Conservation (phyloP, 2,888 invertebrate species). For the Epinotia bilunana region DNA sequence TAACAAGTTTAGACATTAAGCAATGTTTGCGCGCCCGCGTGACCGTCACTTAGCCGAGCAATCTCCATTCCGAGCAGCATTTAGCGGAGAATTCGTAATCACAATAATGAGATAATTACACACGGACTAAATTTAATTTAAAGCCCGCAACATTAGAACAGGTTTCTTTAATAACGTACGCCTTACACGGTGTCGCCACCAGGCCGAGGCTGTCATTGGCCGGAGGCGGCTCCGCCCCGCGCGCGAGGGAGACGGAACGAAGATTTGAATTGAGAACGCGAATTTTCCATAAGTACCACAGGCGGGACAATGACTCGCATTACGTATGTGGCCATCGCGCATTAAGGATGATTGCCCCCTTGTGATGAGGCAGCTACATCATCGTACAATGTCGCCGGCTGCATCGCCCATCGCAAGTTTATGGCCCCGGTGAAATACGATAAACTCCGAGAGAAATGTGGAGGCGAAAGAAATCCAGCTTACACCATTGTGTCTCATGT, state of each 20-base stretch:
- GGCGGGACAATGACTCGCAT: conserved; percentile 84
- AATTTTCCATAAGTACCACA: conserved; percentile 85
- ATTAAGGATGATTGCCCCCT: conserved; percentile 84
- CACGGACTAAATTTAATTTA: conserved; percentile 85
- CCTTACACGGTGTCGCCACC: conserved; percentile 83
- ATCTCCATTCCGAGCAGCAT: conserved; percentile 80
- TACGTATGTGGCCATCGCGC: conserved; percentile 83
- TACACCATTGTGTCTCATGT: conserved; percentile 77
- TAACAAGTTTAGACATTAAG: conserved; percentile 34
- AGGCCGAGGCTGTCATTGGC: conserved; percentile 82
- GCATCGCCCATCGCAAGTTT: conserved; percentile 75
- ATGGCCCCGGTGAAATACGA: conserved; percentile 79
- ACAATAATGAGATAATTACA: conserved; percentile 85
- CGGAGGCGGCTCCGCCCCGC: conserved; percentile 82
- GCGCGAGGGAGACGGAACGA: conserved; percentile 81
- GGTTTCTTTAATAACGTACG: conserved; percentile 85
- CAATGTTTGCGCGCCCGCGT: conserved; percentile 53
- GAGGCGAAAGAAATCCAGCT: conserved; percentile 80
- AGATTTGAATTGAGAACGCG: conserved; percentile 85
- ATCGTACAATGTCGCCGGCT: conserved; percentile 81
- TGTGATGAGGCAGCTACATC: conserved; percentile 83
- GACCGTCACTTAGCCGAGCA: conserved; percentile 67
- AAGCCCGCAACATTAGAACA: conserved; percentile 84
- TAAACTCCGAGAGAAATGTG: conserved; percentile 78
- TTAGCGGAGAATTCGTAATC: conserved; percentile 83